phyloP scores from a whole-genome alignment of 2,113 vertebrate genomes.

The Peromyscus leucopus region DNA sequence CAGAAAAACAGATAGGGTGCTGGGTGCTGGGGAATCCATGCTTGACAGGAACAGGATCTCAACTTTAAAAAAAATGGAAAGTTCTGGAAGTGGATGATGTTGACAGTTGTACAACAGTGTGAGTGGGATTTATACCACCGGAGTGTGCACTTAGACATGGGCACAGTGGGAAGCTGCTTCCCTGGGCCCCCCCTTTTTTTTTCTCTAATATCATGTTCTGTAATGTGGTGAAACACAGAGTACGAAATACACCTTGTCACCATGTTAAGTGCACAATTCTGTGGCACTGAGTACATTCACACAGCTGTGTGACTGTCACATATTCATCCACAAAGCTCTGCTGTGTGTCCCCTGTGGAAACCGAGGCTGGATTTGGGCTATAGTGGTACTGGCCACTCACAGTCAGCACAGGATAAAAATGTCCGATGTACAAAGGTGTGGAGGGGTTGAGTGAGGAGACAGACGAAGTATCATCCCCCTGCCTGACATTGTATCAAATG shows the following conservation, averaged over 20 bases:
- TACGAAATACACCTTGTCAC: too few relatives aligned
- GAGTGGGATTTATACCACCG: accelerated
- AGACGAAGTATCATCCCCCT: not conserved
- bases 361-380: not conserved
- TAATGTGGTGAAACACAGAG: not conserved
- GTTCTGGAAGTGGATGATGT: not conserved
- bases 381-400: not conserved
- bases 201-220: not conserved
- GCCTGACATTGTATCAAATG: not conserved
- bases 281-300: too few relatives aligned
- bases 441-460: not conserved
- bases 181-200: too few relatives aligned
- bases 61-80: too few relatives aligned
- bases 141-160: accelerated
- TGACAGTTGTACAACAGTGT: too few relatives aligned
- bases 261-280: too few relatives aligned
- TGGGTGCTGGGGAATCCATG: accelerated
- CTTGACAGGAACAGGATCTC: not conserved
- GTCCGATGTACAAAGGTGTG: not conserved
- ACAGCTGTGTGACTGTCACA: too few relatives aligned
- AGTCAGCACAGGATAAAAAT: not conserved
- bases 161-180: accelerated
- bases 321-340: not conserved
- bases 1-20: accelerated
- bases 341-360: not conserved